These are phyloP conservation scores for Chymomyza fuscimana DNA, from an alignment of 2,888 invertebrate genomes.

Conservation along the genomic window DNA sequence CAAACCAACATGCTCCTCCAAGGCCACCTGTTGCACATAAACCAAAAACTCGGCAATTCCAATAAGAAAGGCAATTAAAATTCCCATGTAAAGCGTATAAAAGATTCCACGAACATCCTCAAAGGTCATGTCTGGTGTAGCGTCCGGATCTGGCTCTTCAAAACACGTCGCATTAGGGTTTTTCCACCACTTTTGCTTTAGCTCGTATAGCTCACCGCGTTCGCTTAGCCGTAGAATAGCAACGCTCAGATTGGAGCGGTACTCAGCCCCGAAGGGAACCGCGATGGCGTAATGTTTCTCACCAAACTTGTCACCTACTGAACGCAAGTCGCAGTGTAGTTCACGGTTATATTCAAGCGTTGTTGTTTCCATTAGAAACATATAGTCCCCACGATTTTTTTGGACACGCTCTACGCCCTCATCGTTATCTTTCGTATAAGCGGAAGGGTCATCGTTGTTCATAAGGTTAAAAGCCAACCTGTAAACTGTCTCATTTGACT, in stretches of 20 bases:
- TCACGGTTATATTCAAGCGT: slow-evolving; percentile 94
- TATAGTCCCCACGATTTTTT: slow-evolving; percentile 88
- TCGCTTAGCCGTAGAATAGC: slow-evolving; percentile 96
- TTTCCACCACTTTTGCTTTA: slow-evolving; percentile 97
- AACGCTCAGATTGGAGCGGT: slow-evolving; percentile 89
- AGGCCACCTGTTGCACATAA: slow-evolving; percentile 89
- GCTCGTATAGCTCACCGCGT: slow-evolving; percentile 87
- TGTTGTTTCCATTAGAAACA: slow-evolving; percentile 97
- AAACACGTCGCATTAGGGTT: slow-evolving; percentile 80
- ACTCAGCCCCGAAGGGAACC: slow-evolving; percentile 88
- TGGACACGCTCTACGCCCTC: slow-evolving; percentile 92
- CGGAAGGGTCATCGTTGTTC: slow-evolving; percentile 89
- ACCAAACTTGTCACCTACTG: slow-evolving; percentile 90
- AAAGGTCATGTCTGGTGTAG: slow-evolving; percentile 66
- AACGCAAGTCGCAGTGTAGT: slow-evolving; percentile 88
- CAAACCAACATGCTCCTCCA: slow-evolving; percentile 85
- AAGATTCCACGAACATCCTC: slow-evolving; percentile 94
- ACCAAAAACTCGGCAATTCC: slow-evolving; percentile 91
- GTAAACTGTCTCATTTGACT: slow-evolving; percentile 91
- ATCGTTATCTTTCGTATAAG: slow-evolving; percentile 88
- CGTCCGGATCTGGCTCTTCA: slow-evolving; percentile 45
- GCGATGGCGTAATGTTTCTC: slow-evolving; percentile 97
- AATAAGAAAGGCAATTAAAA: slow-evolving; percentile 85
- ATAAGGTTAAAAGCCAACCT: slow-evolving; percentile 94
- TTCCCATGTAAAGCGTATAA: slow-evolving; percentile 88